Conservation (phyloP, 1,140 invertebrate species). For the Rhizoglyphus robini region DNA sequence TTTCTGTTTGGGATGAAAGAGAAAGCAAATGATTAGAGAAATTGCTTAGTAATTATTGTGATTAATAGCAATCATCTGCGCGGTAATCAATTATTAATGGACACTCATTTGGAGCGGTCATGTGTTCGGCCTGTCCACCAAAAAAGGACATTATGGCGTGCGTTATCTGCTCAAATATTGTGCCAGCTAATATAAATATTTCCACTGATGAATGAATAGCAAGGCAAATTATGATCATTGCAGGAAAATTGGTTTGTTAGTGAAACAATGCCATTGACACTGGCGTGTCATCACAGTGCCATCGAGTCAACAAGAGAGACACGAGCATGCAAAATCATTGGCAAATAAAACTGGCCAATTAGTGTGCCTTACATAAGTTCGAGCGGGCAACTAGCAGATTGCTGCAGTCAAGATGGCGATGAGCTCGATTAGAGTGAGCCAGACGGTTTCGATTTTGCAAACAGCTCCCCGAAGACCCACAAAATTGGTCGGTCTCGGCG, state of each 20-base stretch:
- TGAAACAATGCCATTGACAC: too few species aligned
- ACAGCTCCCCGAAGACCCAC: background rate
- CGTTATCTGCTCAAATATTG: too few species aligned
- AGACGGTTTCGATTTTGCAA: background rate
- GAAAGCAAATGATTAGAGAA: background rate
- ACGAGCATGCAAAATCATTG: background rate
- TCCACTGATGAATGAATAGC: too few species aligned
- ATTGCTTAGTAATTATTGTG: conserved; percentile 9
- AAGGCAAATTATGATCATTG: too few species aligned
- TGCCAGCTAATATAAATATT: too few species aligned
- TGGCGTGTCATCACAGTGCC: too few species aligned
- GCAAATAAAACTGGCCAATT: conserved; percentile 10
- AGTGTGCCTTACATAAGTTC: background rate
- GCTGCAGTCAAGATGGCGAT: background rate
- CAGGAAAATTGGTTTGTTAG: too few species aligned
- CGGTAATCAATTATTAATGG: conserved; percentile 11
- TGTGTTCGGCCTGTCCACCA: too few species aligned
- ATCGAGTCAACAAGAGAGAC: background rate
- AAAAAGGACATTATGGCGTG: too few species aligned
- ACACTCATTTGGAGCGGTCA: background rate
- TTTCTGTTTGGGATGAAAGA: conserved; percentile 42
- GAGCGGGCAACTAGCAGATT: background rate
- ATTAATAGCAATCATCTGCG: background rate
- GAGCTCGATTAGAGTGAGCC: background rate
- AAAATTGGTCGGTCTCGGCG: background rate